Conservation (phyloP, 2,888 invertebrate genomes). For the Caenorhabditis sp. region DNA sequence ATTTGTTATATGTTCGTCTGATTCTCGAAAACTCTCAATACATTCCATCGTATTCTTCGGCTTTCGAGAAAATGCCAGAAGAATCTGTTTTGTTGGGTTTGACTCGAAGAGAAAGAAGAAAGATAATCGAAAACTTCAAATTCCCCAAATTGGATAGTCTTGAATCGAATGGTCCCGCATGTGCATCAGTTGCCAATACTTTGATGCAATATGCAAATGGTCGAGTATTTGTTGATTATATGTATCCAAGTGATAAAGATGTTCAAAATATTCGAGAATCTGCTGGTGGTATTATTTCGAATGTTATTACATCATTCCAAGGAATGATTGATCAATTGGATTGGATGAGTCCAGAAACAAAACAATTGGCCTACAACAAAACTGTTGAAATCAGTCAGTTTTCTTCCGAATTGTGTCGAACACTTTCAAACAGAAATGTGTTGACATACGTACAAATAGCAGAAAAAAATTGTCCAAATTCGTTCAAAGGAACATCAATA, state of each 20-base stretch:
- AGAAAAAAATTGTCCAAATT: too few relatives aligned
- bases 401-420: too few relatives aligned
- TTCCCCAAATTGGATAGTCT: constrained; percentile 4
- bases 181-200: constrained; percentile 38
- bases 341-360: constrained; percentile 51
- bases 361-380: constrained; percentile 53
- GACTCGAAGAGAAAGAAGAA: constrained; percentile 18
- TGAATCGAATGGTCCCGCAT: constrained; percentile 19
- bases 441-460: too few relatives aligned
- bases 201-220: constrained; percentile 59
- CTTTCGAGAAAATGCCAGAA: constrained; percentile 25
- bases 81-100: constrained; percentile 26
- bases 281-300: constrained; percentile 48
- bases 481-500: too few relatives aligned
- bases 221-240: constrained; percentile 60
- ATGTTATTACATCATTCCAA: constrained; percentile 56
- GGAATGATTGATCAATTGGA: constrained; percentile 61
- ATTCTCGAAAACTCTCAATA: constrained; percentile 47
- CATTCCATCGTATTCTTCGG: constrained; percentile 33
- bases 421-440: too few relatives aligned
- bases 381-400: constrained; percentile 47
- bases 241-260: constrained; percentile 49
- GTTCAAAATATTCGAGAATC: constrained; percentile 37
- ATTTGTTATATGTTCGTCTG: constrained; percentile 49
- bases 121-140: constrained; percentile 25